phyloP scores from a whole-genome alignment of 2,888 invertebrate genomes.

The Apamea crenata region DNA sequence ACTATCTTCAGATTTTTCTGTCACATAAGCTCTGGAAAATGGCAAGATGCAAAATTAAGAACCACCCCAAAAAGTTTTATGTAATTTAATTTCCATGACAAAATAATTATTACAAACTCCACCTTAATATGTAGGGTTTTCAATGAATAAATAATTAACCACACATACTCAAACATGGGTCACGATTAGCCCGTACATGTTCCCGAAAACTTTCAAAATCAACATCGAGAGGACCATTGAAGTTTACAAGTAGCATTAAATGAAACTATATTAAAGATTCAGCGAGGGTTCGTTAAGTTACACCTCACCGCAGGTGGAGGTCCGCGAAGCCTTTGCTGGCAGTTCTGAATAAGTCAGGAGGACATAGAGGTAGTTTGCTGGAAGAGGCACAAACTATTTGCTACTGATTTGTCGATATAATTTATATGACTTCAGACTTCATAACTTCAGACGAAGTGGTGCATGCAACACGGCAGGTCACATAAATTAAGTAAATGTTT shows the following conservation, averaged over 20 bases:
- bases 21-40: not conserved
- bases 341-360: constrained; percentile 86
- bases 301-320: constrained; percentile 87
- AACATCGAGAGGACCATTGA: constrained; percentile 75
- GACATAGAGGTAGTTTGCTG: constrained; percentile 61
- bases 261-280: constrained; percentile 89
- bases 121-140: constrained; percentile 24
- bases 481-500: not conserved
- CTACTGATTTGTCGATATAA: not conserved
- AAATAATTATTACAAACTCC: constrained; percentile 1
- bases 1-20: not conserved
- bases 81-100: not conserved
- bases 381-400: constrained; percentile 60
- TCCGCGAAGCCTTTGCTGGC: constrained; percentile 80
- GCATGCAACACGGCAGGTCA: not conserved
- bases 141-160: constrained; percentile 50
- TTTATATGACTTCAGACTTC: too few species aligned
- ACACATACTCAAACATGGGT: constrained; percentile 45
- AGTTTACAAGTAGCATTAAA: constrained; percentile 87
- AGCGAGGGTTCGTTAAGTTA: constrained; percentile 88
- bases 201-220: constrained; percentile 77
- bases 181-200: constrained; percentile 61
- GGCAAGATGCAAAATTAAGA: not conserved
- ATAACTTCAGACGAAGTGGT: not conserved
- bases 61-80: not conserved